Evolutionary conservation across 1,140 invertebrate species (phyloP).

Genomic region (Pseudomyrmex cubaensis): DNA sequence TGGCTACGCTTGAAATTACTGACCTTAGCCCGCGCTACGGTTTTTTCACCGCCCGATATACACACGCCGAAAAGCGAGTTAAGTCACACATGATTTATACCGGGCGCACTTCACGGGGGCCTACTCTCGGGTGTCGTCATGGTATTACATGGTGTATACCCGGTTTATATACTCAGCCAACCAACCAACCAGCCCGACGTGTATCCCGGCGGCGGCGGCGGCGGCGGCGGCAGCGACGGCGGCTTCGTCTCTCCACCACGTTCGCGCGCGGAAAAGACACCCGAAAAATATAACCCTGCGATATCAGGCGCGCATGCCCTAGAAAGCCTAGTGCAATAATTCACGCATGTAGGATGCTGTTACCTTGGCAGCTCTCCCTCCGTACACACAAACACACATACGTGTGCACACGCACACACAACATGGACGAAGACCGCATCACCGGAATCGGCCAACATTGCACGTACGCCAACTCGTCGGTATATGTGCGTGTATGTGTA

Average conservation of each 20-base stretch:
- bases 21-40: constrained; percentile 5
- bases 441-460: not conserved
- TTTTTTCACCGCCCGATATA: constrained; percentile 35
- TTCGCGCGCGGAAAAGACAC: constrained; percentile 60
- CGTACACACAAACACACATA: not conserved
- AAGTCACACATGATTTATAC: constrained; percentile 70
- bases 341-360: constrained; percentile 75
- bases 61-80: constrained; percentile 55
- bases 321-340: constrained; percentile 76
- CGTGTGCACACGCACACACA: not conserved
- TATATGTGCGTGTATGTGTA: not conserved
- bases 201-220: constrained; percentile 30
- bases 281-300: constrained; percentile 70
- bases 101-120: constrained; percentile 14
- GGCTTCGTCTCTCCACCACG: constrained; percentile 41
- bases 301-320: constrained; percentile 68
- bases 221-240: not conserved
- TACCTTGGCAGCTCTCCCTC: constrained; percentile 66
- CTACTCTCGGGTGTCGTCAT: constrained; percentile 40
- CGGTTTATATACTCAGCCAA: constrained; percentile 26
- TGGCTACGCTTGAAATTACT: constrained; percentile 33
- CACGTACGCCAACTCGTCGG: not conserved
- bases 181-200: constrained; percentile 37
- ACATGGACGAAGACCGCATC: not conserved
- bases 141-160: constrained; percentile 36